phyloP scores from a whole-genome alignment of 2,113 vertebrate genomes.

The Lepus americanus region DNA sequence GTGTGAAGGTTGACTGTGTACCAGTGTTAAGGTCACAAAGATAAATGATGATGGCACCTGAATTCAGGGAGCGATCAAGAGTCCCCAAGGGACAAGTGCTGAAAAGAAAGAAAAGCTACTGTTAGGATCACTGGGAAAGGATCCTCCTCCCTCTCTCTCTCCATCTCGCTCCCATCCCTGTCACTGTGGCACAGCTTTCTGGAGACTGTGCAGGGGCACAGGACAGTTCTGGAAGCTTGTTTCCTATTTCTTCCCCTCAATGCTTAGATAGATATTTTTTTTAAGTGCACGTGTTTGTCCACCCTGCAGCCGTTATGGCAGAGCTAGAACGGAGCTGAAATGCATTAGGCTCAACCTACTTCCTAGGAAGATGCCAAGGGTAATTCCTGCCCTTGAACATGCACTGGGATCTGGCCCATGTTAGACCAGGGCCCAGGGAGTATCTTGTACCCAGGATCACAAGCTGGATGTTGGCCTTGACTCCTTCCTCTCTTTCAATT shows the following conservation, averaged over 20 bases:
- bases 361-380: not conserved
- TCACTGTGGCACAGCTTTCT: not conserved
- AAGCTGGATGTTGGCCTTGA: not conserved
- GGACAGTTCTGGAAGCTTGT: not conserved
- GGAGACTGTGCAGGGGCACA: not conserved
- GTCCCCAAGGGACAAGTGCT: not conserved
- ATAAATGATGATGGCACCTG: not conserved
- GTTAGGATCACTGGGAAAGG: not conserved
- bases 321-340: not conserved
- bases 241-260: not conserved
- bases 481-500: not conserved
- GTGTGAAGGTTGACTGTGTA: not conserved
- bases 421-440: not conserved
- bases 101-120: not conserved
- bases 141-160: not conserved
- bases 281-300: rapidly evolving
- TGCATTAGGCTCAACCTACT: not conserved
- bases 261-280: not conserved
- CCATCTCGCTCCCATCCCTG: not conserved
- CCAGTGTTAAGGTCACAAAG: not conserved
- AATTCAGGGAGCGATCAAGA: not conserved
- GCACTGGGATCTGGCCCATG: not conserved
- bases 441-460: not conserved
- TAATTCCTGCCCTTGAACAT: not conserved
- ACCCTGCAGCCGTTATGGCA: not conserved